Conservation (phyloP, 1,140 invertebrate genomes). For the Drosophila kanapiae region DNA sequence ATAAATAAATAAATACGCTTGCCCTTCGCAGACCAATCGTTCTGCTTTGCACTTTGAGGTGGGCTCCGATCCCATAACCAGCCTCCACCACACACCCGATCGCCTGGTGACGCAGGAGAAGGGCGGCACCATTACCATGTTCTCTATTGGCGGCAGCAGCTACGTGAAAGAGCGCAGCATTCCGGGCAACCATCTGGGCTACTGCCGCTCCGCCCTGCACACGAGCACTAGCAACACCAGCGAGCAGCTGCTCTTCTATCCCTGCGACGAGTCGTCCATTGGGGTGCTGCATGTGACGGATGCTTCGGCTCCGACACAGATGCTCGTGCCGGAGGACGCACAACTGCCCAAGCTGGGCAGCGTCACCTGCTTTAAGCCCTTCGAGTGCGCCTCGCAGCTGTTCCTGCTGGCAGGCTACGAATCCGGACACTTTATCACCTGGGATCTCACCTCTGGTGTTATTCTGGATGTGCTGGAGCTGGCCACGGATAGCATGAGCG, state of each 20-base stretch:
- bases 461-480: conserved; percentile 87
- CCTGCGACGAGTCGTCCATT: conserved; percentile 88
- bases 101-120: conserved; percentile 90
- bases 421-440: conserved; percentile 88
- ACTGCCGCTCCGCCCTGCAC: conserved; percentile 88
- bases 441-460: conserved; percentile 88
- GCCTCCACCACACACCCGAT: conserved; percentile 75
- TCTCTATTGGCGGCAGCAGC: conserved; percentile 87
- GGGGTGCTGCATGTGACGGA: conserved; percentile 87
- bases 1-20: no score
- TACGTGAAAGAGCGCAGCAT: conserved; percentile 87
- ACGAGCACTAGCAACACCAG: conserved; percentile 85
- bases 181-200: conserved; percentile 88
- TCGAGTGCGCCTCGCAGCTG: conserved; percentile 86
- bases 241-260: conserved; percentile 88
- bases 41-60: conserved; percentile 74
- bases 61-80: conserved; percentile 74
- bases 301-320: conserved; percentile 86
- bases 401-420: conserved; percentile 89
- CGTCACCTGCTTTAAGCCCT: conserved; percentile 88
- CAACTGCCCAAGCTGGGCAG: conserved; percentile 86
- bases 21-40: conserved; percentile 72
- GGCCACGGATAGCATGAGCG: conserved; percentile 89
- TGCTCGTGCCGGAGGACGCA: conserved; percentile 81
- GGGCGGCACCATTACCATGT: conserved; percentile 89